phyloP scores from a whole-genome alignment of 2,797 vertebrate species.

The Urosaurus nigricauda region DNA sequence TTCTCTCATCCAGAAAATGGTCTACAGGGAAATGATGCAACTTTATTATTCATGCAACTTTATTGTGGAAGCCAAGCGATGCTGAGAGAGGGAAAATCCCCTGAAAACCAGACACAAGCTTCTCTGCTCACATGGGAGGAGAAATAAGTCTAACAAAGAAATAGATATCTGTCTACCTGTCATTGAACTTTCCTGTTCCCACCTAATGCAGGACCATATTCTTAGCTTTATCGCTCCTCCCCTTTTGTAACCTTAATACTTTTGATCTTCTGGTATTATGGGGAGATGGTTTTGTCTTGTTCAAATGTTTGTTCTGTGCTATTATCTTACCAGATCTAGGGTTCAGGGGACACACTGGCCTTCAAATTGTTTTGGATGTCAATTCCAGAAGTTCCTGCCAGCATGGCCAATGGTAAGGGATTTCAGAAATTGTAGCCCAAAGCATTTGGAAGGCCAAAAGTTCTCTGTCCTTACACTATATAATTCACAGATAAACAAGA shows the following conservation, averaged over 20 bases:
- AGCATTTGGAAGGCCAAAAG: neutral
- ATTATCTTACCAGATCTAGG: neutral
- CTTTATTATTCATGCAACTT: neutral
- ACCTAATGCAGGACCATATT: neutral
- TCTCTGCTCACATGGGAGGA: neutral
- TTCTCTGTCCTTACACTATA: neutral
- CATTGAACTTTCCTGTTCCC: neutral
- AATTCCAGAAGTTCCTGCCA: neutral
- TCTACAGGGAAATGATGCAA: neutral
- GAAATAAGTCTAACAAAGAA: neutral
- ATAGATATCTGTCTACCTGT: neutral
- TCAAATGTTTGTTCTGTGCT: slow-evolving; percentile 20
- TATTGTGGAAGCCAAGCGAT: neutral
- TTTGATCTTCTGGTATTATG: neutral
- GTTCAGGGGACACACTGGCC: no score
- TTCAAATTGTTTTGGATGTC: neutral
- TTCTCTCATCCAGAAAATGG: neutral
- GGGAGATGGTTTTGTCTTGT: slow-evolving; percentile 8
- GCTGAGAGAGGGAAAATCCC: no score
- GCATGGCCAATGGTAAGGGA: neutral
- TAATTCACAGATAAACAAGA: slow-evolving; percentile 12
- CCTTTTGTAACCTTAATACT: neutral
- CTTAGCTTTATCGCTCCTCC: neutral
- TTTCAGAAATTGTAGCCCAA: neutral
- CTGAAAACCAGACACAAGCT: neutral